phyloP scores from a whole-genome alignment of 2,113 vertebrate species.

The Mus spicilegus region DNA sequence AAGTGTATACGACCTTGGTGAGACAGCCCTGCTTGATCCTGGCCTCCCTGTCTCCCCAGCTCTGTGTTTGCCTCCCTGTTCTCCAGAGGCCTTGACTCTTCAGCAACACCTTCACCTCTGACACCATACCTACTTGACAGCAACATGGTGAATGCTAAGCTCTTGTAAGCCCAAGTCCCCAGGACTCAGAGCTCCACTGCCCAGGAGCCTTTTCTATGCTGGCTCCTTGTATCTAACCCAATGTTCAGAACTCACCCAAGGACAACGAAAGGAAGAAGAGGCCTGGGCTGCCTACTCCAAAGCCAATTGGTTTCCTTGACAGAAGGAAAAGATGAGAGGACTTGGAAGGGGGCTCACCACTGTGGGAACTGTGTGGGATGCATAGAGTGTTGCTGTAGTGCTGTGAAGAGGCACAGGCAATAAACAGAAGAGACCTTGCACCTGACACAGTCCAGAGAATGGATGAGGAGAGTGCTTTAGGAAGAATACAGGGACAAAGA shows the following conservation, averaged over 20 bases:
- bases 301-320: neutral
- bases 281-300: neutral
- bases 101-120: neutral
- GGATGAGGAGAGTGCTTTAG: neutral
- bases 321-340: neutral
- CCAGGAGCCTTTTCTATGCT: neutral
- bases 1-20: neutral
- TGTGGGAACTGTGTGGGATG: neutral
- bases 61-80: neutral
- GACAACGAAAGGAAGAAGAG: neutral
- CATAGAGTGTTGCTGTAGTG: accelerated
- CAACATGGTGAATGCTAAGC: neutral
- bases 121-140: neutral
- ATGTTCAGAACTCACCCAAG: neutral
- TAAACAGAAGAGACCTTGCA: neutral
- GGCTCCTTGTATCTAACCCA: neutral
- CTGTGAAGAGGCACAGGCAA: neutral
- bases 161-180: neutral
- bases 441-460: neutral
- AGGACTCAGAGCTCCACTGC: neutral
- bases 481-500: neutral
- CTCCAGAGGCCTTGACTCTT: neutral
- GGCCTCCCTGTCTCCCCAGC: neutral
- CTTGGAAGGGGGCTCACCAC: neutral
- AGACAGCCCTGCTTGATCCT: neutral